Conservation (phyloP, 1,140 invertebrate species). For the Sycophila sp. region DNA sequence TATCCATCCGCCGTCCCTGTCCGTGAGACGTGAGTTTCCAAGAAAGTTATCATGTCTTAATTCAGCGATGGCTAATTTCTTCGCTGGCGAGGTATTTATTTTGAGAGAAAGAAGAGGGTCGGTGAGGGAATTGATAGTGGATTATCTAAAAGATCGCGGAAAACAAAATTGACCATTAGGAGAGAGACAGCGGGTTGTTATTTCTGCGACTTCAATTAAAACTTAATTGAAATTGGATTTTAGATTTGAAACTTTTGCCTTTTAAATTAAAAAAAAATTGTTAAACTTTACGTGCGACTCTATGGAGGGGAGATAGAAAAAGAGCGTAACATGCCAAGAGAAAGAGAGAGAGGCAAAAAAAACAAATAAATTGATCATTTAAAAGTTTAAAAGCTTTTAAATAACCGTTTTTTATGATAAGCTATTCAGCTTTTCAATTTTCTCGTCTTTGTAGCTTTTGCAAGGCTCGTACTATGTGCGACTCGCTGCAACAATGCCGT, state of each 20-base stretch:
- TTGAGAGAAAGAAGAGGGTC: conserved; percentile 2
- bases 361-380: conserved; percentile 20
- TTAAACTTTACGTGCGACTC: conserved; percentile 9
- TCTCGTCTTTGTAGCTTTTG: conserved; percentile 11
- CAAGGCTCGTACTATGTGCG: no score
- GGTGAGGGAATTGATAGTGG: neutral
- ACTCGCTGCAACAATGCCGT: no score
- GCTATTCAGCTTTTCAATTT: conserved; percentile 18
- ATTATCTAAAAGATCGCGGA: neutral
- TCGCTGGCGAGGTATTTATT: conserved; percentile 42
- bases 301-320: neutral
- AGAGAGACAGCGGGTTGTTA: conserved; percentile 4
- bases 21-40: conserved; percentile 44
- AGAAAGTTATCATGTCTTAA: conserved; percentile 61
- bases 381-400: conserved; percentile 32
- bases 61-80: conserved; percentile 58
- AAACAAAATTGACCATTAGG: conserved; percentile 13
- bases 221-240: conserved; percentile 26
- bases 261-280: no score
- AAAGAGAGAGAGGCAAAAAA: neutral
- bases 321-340: no score
- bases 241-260: conserved; percentile 13
- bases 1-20: neutral
- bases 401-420: neutral
- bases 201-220: conserved; percentile 14